Evolutionary conservation across 2,113 vertebrate species (phyloP), one percentile per base, ranked within the genome.

Genomic region (Corapipo altera): DNA sequence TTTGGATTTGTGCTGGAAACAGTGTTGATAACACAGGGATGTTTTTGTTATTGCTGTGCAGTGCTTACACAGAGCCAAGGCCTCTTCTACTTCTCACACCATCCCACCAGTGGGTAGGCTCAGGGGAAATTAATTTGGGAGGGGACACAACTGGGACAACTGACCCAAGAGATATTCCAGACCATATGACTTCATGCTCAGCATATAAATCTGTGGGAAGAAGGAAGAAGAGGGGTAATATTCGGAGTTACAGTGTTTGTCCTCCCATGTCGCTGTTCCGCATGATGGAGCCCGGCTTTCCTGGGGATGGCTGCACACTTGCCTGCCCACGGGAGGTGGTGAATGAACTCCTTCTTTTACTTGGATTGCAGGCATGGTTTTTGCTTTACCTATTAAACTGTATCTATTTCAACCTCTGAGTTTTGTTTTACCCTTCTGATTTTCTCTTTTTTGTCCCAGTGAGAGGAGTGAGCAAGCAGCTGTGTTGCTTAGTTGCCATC

Each of bases 401-500:
- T 11, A 24, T 79, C 59, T 35, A 11, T 43, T 32, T 74, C 65
- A 44, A 16, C 9, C 26, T 22, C 19, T 2, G 4, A 20, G 20
- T 54, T 78, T 73, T 82, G 6, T 62, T 70, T 57, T 52, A 49
- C 15, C 8, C 7, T 28, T 80, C 41, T 43, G 51, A 37, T 61
- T 82, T 78, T 77, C 23, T 33, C 9, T 74, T 33, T 27, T 35
- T 12, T 7, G n/a, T 75, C 41, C 32, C 7, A 32, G 8, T 0
- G 0, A 3, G 6, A 4, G 9, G 9, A 62, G 26, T 5, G 37
- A 59, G n/a, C 6, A 6, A 82, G 61, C 1, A 0, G 16, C 67
- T 58, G 9, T 15, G 65, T 19, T 20, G 49, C 43, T 49, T 21
- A 7, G 32, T n/a, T 85, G n/a, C 24, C 1, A 0, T 8, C 51